These are phyloP conservation scores for Agrilus biguttatus DNA, from an alignment of 2,888 invertebrate species.

Conservation along the genomic window DNA sequence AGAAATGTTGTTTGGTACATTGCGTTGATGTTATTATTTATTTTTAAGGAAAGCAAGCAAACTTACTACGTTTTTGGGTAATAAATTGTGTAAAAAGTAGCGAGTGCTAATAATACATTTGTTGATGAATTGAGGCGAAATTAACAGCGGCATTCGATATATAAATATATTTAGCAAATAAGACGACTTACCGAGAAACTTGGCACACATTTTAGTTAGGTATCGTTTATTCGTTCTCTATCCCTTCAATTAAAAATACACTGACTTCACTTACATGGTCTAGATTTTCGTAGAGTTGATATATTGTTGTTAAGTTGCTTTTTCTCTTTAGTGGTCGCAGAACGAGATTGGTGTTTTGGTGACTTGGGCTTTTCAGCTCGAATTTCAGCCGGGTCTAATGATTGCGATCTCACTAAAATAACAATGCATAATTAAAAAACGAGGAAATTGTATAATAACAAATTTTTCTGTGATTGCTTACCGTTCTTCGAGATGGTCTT, in stretches of 20 bases:
- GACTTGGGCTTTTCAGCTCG: constrained; percentile 49
- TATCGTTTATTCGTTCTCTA: neutral
- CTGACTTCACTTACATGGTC: constrained; percentile 49
- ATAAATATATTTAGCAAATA: constrained; percentile 4
- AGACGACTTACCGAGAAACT: constrained; percentile 29
- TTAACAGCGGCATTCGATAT: neutral
- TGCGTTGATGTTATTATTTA: no score
- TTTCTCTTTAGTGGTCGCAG: constrained; percentile 47
- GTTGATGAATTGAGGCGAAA: constrained; percentile 2
- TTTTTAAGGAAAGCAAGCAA: no score
- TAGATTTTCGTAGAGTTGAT: constrained; percentile 43
- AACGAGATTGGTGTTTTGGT: constrained; percentile 62
- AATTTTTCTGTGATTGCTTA: constrained; percentile 13
- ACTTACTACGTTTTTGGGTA: no score
- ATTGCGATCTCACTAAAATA: constrained; percentile 48
- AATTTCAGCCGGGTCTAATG: constrained; percentile 48
- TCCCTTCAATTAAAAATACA: constrained; percentile 10
- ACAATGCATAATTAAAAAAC: constrained; percentile 3
- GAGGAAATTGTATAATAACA: neutral
- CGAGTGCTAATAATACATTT: constrained; percentile 1
- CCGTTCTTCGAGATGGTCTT: constrained; percentile 40
- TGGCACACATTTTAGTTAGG: constrained; percentile 26
- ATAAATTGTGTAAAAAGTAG: neutral
- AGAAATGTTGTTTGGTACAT: no score
- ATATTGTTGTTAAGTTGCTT: constrained; percentile 30